phyloP scores from a whole-genome alignment of 2,888 invertebrate species.

The Mesochorus sp. region DNA sequence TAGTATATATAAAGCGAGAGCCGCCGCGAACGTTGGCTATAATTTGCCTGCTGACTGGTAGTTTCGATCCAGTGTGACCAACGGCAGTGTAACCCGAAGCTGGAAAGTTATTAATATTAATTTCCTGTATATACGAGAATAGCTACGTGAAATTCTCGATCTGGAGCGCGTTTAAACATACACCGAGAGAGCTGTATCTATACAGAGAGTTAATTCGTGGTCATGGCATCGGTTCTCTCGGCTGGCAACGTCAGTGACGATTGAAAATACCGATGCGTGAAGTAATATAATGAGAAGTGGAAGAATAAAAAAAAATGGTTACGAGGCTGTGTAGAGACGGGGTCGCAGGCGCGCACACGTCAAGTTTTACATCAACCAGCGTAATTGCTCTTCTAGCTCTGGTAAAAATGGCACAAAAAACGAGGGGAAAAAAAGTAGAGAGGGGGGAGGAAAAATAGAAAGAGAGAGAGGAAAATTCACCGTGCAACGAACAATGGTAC shows the following conservation, averaged over 20 bases:
- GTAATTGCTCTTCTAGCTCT: constrained; percentile 29
- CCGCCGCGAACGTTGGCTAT: not conserved
- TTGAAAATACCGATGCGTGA: constrained; percentile 35
- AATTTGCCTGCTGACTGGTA: not conserved
- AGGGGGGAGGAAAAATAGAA: too few species aligned
- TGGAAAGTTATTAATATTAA: constrained; percentile 43
- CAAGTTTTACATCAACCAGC: constrained; percentile 5
- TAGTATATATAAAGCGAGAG: not conserved
- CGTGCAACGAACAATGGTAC: constrained; percentile 17
- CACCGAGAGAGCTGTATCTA: too few species aligned
- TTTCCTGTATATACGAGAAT: constrained; percentile 13
- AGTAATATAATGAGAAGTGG: not conserved
- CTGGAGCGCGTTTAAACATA: not conserved
- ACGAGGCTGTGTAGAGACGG: not conserved
- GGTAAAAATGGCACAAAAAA: constrained; percentile 5
- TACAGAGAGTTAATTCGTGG: constrained; percentile 35
- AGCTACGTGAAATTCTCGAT: not conserved
- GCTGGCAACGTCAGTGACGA: constrained; percentile 48
- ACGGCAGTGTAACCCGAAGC: not conserved
- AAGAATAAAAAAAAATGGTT: not conserved
- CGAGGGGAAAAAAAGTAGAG: not conserved
- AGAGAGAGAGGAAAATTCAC: not conserved
- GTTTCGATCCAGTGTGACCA: not conserved
- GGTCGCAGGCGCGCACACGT: too few species aligned
- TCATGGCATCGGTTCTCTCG: constrained; percentile 21